A percentile compares a stretch with the other conserved stretches of the same genome.
Conservation (phyloP, 1,140 invertebrate species). For the Hesperophylax magnus region DNA sequence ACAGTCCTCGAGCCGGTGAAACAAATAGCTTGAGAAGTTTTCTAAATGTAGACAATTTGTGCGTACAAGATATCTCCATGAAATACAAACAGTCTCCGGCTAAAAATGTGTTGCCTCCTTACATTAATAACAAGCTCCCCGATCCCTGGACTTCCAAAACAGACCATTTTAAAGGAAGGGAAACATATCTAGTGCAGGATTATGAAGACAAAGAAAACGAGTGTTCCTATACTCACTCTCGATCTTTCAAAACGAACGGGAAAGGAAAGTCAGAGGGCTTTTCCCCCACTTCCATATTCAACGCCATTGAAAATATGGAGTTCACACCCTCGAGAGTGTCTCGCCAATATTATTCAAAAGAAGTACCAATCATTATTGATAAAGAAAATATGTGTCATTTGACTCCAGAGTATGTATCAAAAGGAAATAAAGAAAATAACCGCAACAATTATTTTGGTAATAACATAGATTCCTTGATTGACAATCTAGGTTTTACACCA, state of each 20-base stretch:
- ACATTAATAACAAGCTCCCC: neutral
- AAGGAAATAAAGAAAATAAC: neutral
- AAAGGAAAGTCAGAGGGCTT: neutral
- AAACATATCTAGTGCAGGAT: conserved; percentile 38
- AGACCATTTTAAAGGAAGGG: neutral
- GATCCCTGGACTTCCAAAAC: conserved; percentile 15
- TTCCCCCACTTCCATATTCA: conserved; percentile 37
- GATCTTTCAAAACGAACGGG: neutral
- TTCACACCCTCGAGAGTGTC: conserved; percentile 34
- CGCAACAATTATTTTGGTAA: neutral
- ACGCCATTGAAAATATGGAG: conserved; percentile 50
- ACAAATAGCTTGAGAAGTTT: neutral
- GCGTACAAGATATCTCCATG: conserved; percentile 28
- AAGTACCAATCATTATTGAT: neutral
- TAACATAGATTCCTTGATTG: conserved; percentile 36
- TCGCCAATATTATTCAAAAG: neutral
- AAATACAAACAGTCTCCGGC: conserved; percentile 20
- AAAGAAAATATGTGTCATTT: neutral
- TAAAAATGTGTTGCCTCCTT: neutral
- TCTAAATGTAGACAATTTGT: neutral
- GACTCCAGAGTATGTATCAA: neutral
- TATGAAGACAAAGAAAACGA: conserved; percentile 37
- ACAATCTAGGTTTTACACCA: conserved; percentile 47
- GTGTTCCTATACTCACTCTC: neutral
- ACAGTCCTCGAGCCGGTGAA: neutral